Percentiles rank a stretch among this genome's conserved stretches.
Conservation (phyloP, 2,113 vertebrate genomes). For the Andinoacara biseriatus region DNA sequence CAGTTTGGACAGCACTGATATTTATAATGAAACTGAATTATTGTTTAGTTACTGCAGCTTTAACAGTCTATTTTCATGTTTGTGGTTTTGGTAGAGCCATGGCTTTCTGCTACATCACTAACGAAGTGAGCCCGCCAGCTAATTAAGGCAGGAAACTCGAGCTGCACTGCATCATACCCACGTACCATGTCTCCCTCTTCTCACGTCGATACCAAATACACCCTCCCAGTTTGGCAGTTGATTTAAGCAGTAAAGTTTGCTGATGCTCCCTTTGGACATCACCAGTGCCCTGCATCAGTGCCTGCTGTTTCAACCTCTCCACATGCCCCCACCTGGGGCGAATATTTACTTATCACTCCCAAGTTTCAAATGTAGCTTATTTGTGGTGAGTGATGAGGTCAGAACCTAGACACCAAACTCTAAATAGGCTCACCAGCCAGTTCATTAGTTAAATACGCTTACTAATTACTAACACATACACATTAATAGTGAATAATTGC, state of each 20-base stretch:
- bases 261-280: neutral
- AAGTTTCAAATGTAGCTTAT: neutral
- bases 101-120: neutral
- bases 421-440: neutral
- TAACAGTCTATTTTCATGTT: neutral
- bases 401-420: neutral
- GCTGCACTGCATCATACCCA: neutral
- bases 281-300: neutral
- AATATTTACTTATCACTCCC: neutral
- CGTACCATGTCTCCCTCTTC: neutral
- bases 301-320: neutral
- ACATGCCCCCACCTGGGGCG: neutral
- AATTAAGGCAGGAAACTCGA: neutral
- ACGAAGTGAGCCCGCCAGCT: neutral
- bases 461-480: neutral
- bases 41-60: neutral
- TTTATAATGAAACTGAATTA: neutral
- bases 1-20: neutral
- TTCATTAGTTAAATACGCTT: neutral
- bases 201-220: neutral
- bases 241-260: conserved; percentile 3
- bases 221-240: neutral
- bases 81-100: neutral
- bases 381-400: neutral
- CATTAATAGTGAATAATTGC: neutral